These are phyloP conservation scores for Platycheirus rosarum DNA, from an alignment of 2,888 invertebrate species.

Conservation along the genomic window DNA sequence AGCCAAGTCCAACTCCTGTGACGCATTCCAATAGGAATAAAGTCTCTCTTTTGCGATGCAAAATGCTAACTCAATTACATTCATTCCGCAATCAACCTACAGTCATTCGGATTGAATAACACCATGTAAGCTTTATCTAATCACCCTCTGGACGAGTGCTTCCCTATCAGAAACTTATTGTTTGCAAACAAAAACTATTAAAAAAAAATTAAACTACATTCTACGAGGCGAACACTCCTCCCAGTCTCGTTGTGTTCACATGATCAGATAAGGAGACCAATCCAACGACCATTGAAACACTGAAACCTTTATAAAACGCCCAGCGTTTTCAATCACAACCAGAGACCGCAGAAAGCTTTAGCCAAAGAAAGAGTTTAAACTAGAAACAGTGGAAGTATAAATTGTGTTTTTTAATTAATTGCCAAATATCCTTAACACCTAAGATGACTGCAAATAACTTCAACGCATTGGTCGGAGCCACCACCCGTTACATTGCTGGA, in stretches of 20 bases:
- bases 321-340: conserved; percentile 34
- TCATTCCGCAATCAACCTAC: not conserved
- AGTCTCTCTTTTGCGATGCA: conserved; percentile 23
- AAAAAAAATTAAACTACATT: conserved; percentile 16
- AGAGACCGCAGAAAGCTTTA: conserved; percentile 67
- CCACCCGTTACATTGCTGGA: conserved; percentile 88
- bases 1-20: conserved; percentile 3
- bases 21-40: conserved; percentile 11
- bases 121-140: conserved; percentile 34
- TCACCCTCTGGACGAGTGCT: conserved; percentile 56
- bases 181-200: conserved; percentile 49
- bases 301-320: conserved; percentile 63
- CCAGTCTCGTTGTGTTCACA: conserved; percentile 30
- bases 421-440: conserved; percentile 11
- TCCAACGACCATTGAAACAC: conserved; percentile 29
- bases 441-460: conserved; percentile 77
- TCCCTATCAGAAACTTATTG: conserved; percentile 53
- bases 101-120: conserved; percentile 26
- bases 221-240: conserved; percentile 22
- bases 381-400: conserved; percentile 9
- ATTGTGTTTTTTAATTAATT: not conserved
- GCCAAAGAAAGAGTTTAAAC: conserved; percentile 40
- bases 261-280: conserved; percentile 62
- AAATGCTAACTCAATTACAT: conserved; percentile 16
- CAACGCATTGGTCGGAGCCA: conserved; percentile 86